A percentile compares a stretch with the other conserved stretches of the same genome.
These are phyloP conservation scores for Melanotaenia pygmaea DNA, from an alignment of 2,797 vertebrate species.

Conservation along the genomic window DNA sequence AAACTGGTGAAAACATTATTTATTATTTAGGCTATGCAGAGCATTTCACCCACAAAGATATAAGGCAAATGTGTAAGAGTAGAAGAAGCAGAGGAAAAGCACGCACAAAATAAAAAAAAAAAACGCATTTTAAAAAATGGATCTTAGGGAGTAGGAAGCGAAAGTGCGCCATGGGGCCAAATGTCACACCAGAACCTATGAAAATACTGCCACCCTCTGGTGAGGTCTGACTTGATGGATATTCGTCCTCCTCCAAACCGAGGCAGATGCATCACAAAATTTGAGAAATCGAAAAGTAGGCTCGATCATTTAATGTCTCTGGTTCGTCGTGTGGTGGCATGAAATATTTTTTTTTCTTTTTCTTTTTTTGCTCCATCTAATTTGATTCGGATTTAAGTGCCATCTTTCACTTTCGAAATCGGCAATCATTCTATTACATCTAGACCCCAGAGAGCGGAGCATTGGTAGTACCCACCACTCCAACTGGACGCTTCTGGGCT, in stretches of 20 bases:
- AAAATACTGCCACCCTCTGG: conserved; percentile 69
- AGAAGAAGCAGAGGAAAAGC: not conserved
- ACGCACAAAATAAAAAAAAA: not conserved
- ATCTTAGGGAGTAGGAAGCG: not conserved
- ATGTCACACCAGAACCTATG: conserved; percentile 43
- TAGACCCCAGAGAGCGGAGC: conserved; percentile 54
- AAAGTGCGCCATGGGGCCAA: conserved; percentile 50
- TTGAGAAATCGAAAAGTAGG: not conserved
- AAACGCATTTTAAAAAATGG: not conserved
- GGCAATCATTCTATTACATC: conserved; percentile 46
- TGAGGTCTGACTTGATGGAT: conserved; percentile 21
- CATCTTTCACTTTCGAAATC: conserved; percentile 44
- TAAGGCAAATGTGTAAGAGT: not conserved
- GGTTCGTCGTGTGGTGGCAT: conserved; percentile 36
- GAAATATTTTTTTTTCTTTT: conserved; percentile 16
- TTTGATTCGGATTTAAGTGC: conserved; percentile 11
- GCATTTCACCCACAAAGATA: not conserved
- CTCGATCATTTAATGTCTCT: not conserved
- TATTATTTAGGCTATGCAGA: not conserved
- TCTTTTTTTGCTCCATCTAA: not conserved
- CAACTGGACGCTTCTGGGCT: conserved; percentile 58
- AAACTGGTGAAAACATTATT: not conserved
- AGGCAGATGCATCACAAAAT: not conserved
- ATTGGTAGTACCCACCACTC: conserved; percentile 34
- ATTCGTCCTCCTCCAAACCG: not conserved